phyloP scores from a whole-genome alignment of 1,140 invertebrate genomes.

The Drosophila rhopaloa region DNA sequence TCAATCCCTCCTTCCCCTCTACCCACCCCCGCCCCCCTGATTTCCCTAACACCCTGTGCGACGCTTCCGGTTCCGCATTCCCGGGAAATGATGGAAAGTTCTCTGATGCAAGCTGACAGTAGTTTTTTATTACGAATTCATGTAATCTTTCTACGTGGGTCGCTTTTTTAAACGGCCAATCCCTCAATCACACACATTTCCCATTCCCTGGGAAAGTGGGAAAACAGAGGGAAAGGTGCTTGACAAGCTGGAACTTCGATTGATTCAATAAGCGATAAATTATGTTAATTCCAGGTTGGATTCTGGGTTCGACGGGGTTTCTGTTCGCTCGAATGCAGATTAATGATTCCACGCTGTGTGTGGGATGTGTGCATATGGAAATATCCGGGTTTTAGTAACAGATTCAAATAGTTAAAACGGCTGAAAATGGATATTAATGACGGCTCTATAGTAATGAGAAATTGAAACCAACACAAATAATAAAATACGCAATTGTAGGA shows the following conservation, averaged over 20 bases:
- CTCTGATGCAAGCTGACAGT: conserved; percentile 68
- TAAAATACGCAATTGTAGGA: too few species aligned
- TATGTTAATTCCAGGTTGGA: conserved; percentile 42
- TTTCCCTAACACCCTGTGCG: conserved; percentile 9
- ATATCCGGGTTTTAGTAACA: background rate
- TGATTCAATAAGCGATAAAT: conserved; percentile 54
- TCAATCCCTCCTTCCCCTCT: background rate
- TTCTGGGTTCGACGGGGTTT: background rate
- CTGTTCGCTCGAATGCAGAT: conserved; percentile 21
- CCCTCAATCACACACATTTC: background rate
- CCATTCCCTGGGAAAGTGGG: background rate
- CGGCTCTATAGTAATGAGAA: background rate
- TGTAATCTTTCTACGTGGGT: conserved; percentile 59
- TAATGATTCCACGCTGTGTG: conserved; percentile 14
- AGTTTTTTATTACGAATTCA: conserved; percentile 68
- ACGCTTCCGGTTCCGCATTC: conserved; percentile 10
- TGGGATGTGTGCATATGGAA: background rate
- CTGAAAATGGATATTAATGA: conserved; percentile 14
- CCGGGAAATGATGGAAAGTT: conserved; percentile 71
- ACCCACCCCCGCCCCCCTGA: too few species aligned
- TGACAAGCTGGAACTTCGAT: conserved; percentile 49
- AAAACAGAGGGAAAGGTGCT: conserved; percentile 6
- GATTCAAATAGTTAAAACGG: background rate
- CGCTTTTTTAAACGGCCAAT: conserved; percentile 50
- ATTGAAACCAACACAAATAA: too few species aligned